phyloP scores from a whole-genome alignment of 2,113 vertebrate species.

The Sphyrna mokarran region DNA sequence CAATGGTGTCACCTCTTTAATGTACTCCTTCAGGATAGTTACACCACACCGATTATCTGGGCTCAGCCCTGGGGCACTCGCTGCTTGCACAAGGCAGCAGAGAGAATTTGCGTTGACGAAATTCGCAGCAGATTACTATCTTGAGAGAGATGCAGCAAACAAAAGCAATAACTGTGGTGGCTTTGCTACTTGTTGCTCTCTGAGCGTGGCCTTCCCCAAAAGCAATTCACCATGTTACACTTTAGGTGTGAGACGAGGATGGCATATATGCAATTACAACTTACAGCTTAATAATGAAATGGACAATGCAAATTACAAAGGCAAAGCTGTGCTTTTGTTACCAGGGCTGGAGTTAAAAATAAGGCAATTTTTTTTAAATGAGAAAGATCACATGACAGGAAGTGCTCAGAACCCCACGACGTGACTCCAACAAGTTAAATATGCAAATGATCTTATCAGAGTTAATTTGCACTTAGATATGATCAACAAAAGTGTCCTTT shows the following conservation, averaged over 20 bases:
- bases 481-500: not conserved
- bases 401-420: not conserved
- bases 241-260: not conserved
- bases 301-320: not conserved
- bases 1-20: not conserved
- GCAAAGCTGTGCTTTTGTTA: not conserved
- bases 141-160: not conserved
- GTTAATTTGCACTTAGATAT: not conserved
- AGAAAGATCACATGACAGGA: not conserved
- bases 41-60: not conserved
- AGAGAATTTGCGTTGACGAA: no score
- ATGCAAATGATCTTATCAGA: not conserved
- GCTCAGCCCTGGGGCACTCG: not conserved
- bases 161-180: not conserved
- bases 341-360: not conserved
- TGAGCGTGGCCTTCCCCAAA: not conserved
- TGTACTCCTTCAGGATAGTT: not conserved
- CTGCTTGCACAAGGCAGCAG: not conserved
- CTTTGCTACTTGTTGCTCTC: not conserved
- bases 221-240: not conserved
- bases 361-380: not conserved
- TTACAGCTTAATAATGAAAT: not conserved
- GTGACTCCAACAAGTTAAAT: not conserved
- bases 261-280: not conserved
- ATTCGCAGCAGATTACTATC: not conserved